These are phyloP conservation scores for Stenurella melanura DNA, from an alignment of 2,888 invertebrate genomes.

Conservation along the genomic window DNA sequence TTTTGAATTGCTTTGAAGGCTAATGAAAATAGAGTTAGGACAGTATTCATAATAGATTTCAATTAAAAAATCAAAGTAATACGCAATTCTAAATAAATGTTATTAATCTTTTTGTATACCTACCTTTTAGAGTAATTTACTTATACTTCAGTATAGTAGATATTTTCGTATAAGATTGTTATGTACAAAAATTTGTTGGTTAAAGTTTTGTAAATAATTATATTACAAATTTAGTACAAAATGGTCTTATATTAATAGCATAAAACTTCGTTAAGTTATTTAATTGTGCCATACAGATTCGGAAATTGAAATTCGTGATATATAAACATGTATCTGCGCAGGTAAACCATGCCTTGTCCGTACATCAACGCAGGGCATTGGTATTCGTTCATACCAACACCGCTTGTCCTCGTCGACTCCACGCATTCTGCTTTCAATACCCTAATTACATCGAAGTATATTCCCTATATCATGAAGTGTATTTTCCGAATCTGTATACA, in stretches of 20 bases:
- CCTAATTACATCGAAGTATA: too few relatives aligned
- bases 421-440: too few relatives aligned
- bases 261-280: not conserved
- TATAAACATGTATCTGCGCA: too few relatives aligned
- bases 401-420: too few relatives aligned
- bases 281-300: conserved; percentile 2
- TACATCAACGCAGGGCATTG: too few relatives aligned
- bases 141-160: conserved; percentile 3
- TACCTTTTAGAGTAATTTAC: not conserved
- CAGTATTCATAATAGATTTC: not conserved
- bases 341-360: too few relatives aligned
- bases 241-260: conserved; percentile 19
- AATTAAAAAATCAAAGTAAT: conserved; percentile 8
- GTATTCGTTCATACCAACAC: too few relatives aligned
- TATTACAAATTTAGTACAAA: conserved; percentile 33
- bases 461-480: too few relatives aligned
- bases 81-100: not conserved
- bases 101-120: conserved; percentile 1
- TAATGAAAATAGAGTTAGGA: conserved; percentile 17
- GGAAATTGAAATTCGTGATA: too few relatives aligned
- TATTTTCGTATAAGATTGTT: conserved; percentile 21
- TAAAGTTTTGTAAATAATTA: conserved; percentile 15
- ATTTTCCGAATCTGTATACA: too few relatives aligned
- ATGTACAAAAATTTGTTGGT: conserved; percentile 34
- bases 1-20: conserved; percentile 23